These are phyloP conservation scores for Channa maculata DNA, from an alignment of 2,113 vertebrate genomes.

Conservation along the genomic window DNA sequence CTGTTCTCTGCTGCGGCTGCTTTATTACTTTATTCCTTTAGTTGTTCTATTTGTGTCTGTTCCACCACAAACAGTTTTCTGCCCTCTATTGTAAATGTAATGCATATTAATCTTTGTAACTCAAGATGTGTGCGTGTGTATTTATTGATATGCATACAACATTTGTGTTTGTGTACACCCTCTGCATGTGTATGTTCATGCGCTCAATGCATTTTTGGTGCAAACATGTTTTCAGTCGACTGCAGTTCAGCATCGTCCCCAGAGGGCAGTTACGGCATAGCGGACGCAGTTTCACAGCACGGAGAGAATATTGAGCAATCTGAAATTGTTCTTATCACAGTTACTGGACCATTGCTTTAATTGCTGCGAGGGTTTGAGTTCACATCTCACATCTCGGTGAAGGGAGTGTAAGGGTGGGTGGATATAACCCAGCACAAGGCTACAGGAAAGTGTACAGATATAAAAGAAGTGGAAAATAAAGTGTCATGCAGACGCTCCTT, in stretches of 20 bases:
- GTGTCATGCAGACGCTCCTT: background rate
- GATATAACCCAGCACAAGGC: conserved; percentile 34
- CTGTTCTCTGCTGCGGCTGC: conserved; percentile 8
- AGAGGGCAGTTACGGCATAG: conserved; percentile 62
- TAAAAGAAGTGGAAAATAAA: background rate
- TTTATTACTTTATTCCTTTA: background rate
- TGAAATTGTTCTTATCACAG: conserved; percentile 70
- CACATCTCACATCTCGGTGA: conserved; percentile 43
- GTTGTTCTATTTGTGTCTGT: conserved; percentile 11
- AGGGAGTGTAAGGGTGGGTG: conserved; percentile 19
- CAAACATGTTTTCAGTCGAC: conserved; percentile 44
- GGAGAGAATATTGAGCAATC: conserved; percentile 67
- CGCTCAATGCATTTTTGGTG: conserved; percentile 1
- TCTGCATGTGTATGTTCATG: background rate
- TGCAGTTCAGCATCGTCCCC: conserved; percentile 54
- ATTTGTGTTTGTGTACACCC: background rate
- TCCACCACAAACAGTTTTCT: background rate
- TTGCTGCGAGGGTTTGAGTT: conserved; percentile 62
- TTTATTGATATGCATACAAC: conserved; percentile 7
- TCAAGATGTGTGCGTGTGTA: background rate
- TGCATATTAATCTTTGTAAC: conserved; percentile 38
- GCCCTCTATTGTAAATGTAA: background rate
- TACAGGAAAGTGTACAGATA: conserved; percentile 43
- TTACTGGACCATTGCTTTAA: conserved; percentile 69
- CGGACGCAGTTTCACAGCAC: conserved; percentile 60